These are phyloP conservation scores for Sturnira hondurensis DNA, from an alignment of 2,113 vertebrate species.

Conservation along the genomic window DNA sequence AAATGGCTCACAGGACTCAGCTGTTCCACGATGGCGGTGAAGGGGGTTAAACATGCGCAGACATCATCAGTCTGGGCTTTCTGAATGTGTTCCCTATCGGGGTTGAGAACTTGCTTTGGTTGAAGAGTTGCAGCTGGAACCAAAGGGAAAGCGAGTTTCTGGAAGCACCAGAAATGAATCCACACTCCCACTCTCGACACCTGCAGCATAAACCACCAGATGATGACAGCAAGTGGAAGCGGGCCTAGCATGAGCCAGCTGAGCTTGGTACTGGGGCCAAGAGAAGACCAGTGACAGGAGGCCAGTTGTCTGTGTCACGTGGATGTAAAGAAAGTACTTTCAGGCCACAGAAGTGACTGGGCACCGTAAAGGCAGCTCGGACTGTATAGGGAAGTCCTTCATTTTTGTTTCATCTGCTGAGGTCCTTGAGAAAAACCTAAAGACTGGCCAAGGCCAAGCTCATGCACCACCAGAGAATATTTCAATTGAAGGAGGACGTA, in stretches of 20 bases:
- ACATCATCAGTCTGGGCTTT: neutral
- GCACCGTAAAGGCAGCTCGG: neutral
- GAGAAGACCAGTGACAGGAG: neutral
- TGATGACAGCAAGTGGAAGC: neutral
- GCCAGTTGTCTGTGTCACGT: neutral
- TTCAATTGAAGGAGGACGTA: neutral
- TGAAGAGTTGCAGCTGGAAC: neutral
- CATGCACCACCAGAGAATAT: neutral
- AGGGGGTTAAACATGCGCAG: neutral
- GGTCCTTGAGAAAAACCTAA: neutral
- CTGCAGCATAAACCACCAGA: neutral
- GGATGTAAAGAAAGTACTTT: neutral
- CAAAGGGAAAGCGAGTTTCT: constrained; percentile 6
- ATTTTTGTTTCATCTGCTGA: neutral
- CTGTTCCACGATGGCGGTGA: neutral
- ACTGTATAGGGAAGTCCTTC: neutral
- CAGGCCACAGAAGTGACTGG: neutral
- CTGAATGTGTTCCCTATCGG: neutral
- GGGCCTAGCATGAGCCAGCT: neutral
- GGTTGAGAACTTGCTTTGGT: neutral
- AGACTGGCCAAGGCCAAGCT: neutral
- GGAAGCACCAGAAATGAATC: neutral
- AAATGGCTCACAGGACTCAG: neutral
- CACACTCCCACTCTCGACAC: neutral
- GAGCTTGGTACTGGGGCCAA: neutral